Evolutionary conservation across 1,140 invertebrate species (phyloP).

Genomic region (Mamestra configurata): DNA sequence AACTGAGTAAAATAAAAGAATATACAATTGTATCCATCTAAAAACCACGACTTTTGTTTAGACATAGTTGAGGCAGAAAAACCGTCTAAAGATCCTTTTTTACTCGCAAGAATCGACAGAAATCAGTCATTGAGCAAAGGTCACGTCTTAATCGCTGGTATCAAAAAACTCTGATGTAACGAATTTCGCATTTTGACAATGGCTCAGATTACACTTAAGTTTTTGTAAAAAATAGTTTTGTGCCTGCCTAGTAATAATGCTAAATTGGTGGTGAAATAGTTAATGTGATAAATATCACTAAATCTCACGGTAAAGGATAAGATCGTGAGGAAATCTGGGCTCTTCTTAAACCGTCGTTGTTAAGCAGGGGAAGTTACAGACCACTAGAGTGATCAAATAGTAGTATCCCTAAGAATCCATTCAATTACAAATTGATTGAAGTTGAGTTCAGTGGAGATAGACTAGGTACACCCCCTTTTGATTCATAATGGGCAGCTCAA

Average conservation of each 20-base stretch:
- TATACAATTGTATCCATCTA: not conserved
- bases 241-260: not conserved
- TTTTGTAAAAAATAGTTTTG: not conserved
- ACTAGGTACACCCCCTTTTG: no score
- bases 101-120: conserved; percentile 23
- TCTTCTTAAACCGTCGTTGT: no score
- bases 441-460: no score
- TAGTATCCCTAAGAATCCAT: no score
- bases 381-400: no score
- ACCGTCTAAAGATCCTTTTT: conserved; percentile 35
- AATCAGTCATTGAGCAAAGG: conserved; percentile 50
- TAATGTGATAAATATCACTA: not conserved
- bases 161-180: conserved; percentile 35
- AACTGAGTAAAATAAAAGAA: not conserved
- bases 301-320: no score
- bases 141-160: conserved; percentile 13
- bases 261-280: not conserved
- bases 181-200: conserved; percentile 33
- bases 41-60: not conserved
- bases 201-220: conserved; percentile 1
- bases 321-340: no score
- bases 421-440: no score
- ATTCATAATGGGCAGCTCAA: no score
- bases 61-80: not conserved
- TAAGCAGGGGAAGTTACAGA: no score